phyloP scores from a whole-genome alignment of 2,797 vertebrate species.

The Morelia viridis region DNA sequence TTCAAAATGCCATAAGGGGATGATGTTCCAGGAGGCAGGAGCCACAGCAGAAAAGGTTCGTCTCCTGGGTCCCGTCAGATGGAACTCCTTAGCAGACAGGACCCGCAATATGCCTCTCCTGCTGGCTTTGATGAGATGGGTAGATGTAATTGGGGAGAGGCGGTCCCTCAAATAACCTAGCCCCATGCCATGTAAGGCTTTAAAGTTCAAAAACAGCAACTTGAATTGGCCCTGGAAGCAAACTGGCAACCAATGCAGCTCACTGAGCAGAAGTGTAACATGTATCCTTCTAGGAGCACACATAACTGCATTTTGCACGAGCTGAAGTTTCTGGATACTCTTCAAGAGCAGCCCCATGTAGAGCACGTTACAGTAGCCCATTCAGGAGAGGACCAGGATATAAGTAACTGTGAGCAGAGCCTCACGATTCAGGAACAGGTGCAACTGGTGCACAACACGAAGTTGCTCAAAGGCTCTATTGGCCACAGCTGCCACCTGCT shows the following conservation, averaged over 20 bases:
- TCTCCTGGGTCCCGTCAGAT: not conserved
- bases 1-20: not conserved
- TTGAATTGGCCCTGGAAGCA: not conserved
- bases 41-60: not conserved
- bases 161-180: not conserved
- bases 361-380: not conserved
- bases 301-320: not conserved
- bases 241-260: not conserved
- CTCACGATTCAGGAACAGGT: not conserved
- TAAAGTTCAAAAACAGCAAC: not conserved
- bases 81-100: not conserved
- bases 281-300: too few species aligned
- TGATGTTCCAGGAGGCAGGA: not conserved
- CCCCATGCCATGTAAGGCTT: not conserved
- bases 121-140: not conserved
- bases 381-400: not conserved
- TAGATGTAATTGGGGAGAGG: not conserved
- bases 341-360: not conserved
- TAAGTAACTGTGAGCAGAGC: not conserved
- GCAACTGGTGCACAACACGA: not conserved
- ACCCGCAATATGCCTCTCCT: not conserved
- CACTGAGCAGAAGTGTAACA: not conserved
- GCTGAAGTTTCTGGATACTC: not conserved
- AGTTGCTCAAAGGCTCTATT: not conserved
- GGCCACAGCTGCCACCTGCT: not conserved